Percentiles rank a stretch among this genome's conserved stretches.
phyloP scores from a whole-genome alignment of 2,888 invertebrate genomes.

The Fragum fragum region DNA sequence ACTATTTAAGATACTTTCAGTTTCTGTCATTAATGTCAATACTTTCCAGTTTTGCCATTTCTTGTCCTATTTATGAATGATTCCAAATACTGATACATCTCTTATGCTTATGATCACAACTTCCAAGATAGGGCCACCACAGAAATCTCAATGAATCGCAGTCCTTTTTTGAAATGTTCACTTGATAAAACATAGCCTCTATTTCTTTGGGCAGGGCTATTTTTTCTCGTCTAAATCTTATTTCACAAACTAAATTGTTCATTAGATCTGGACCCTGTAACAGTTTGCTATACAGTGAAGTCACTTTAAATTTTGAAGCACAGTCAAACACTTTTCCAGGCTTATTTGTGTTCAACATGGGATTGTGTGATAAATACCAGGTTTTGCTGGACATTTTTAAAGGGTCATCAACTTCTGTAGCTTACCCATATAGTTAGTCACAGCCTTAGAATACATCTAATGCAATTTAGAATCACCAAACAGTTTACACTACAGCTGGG shows the following conservation, averaged over 20 bases:
- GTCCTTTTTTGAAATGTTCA: constrained; percentile 43
- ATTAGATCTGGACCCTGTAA: constrained; percentile 67
- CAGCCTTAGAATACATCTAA: constrained; percentile 36
- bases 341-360: constrained; percentile 51
- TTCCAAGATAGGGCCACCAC: constrained; percentile 67
- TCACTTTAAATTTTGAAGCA: constrained; percentile 49
- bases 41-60: too few species aligned
- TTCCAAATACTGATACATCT: neutral
- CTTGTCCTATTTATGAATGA: too few species aligned
- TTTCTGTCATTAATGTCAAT: too few species aligned
- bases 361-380: constrained; percentile 62
- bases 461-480: constrained; percentile 23
- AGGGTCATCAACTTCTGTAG: constrained; percentile 29
- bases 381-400: neutral
- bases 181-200: constrained; percentile 64
- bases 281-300: constrained; percentile 58
- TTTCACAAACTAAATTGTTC: constrained; percentile 62
- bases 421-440: constrained; percentile 44
- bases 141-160: constrained; percentile 54
- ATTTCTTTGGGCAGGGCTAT: constrained; percentile 62
- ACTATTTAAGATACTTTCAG: too few species aligned
- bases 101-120: too few species aligned
- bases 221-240: constrained; percentile 57
- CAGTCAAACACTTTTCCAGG: constrained; percentile 59
- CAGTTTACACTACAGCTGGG: too few species aligned